phyloP scores from a whole-genome alignment of 1,140 invertebrate genomes.

The Zaprionus africanus region DNA sequence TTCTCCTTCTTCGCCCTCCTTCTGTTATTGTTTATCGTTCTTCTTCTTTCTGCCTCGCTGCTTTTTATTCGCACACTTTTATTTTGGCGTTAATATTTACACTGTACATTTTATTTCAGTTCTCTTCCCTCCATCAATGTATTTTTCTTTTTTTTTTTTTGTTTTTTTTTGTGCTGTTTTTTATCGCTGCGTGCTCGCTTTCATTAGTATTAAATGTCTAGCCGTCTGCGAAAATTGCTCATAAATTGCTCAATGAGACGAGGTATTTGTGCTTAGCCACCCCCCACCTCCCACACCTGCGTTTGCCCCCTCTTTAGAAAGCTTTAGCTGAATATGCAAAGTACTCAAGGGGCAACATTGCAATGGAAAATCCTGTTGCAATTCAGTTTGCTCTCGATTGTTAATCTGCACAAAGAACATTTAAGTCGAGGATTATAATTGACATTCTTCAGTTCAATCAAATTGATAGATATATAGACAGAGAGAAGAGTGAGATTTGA shows the following conservation, averaged over 20 bases:
- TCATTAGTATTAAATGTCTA: slow-evolving; percentile 69
- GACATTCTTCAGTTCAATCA: background rate
- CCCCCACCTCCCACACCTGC: background rate
- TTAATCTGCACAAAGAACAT: background rate
- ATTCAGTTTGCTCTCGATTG: background rate
- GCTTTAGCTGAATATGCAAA: background rate
- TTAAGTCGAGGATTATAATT: background rate
- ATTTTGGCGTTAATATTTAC: slow-evolving; percentile 35
- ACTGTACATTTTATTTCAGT: slow-evolving; percentile 45
- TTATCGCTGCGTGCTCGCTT: slow-evolving; percentile 56
- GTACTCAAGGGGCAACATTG: background rate
- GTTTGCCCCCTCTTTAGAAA: background rate
- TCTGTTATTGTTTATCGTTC: slow-evolving; percentile 25
- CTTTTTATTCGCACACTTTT: slow-evolving; percentile 15
- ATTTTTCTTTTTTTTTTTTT: slow-evolving; percentile 3
- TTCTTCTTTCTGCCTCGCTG: slow-evolving; percentile 28
- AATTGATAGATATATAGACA: too few species aligned
- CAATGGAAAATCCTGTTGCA: background rate
- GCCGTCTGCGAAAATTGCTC: slow-evolving; percentile 58
- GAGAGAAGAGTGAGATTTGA: too few species aligned
- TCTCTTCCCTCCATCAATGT: slow-evolving; percentile 19
- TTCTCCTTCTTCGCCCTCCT: background rate
- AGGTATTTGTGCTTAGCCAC: background rate
- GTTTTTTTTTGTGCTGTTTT: slow-evolving; percentile 29
- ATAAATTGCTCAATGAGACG: slow-evolving; percentile 48